phyloP scores from a whole-genome alignment of 2,797 vertebrate genomes.

The Antennarius maculatus region DNA sequence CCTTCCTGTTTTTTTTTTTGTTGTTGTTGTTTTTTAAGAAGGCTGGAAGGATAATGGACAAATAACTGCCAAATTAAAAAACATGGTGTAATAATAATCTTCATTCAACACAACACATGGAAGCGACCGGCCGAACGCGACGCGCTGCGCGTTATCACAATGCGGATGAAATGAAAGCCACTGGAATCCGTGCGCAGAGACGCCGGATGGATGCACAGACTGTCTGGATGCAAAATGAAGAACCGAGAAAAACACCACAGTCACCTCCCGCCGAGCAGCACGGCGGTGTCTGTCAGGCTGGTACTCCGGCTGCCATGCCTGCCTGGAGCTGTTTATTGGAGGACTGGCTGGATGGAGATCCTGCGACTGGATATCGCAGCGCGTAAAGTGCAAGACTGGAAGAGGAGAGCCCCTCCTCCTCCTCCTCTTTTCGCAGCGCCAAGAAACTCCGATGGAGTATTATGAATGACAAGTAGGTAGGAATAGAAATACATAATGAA shows the following conservation, averaged over 20 bases:
- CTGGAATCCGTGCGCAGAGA: slow-evolving; percentile 34
- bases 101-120: slow-evolving; percentile 3
- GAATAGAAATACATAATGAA: neutral
- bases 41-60: slow-evolving; percentile 8
- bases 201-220: slow-evolving; percentile 21
- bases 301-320: slow-evolving; percentile 33
- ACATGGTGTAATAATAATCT: slow-evolving; percentile 8
- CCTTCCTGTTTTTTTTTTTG: neutral
- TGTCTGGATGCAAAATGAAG: slow-evolving; percentile 28
- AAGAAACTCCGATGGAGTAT: slow-evolving; percentile 39
- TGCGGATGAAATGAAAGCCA: slow-evolving; percentile 26
- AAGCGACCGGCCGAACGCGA: neutral
- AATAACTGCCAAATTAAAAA: slow-evolving; percentile 5
- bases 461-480: slow-evolving; percentile 50
- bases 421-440: neutral
- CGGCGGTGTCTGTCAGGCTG: slow-evolving; percentile 25
- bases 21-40: slow-evolving; percentile 8
- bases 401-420: slow-evolving; percentile 54
- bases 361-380: slow-evolving; percentile 33
- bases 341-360: slow-evolving; percentile 32
- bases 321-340: slow-evolving; percentile 30
- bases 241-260: slow-evolving; percentile 2
- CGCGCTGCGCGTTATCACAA: neutral
- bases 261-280: slow-evolving; percentile 2
- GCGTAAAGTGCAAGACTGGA: slow-evolving; percentile 50